Evolutionary conservation across 2,113 vertebrate genomes (phyloP).

Genomic region (Microcebus murinus): DNA sequence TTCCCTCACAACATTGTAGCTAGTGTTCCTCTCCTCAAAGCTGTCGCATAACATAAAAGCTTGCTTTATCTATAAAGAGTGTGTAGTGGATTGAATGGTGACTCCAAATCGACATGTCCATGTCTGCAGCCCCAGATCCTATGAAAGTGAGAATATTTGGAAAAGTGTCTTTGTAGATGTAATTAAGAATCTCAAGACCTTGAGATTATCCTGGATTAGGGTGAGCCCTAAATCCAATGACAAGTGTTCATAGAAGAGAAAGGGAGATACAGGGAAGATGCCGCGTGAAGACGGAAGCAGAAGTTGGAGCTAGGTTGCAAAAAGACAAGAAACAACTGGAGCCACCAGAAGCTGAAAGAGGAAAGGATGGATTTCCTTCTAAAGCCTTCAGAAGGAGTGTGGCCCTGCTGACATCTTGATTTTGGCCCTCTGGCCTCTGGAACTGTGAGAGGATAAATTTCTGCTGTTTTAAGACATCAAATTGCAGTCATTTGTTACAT

Average conservation of each 20-base stretch:
- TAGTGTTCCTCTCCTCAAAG: background rate
- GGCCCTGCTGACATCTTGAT: background rate
- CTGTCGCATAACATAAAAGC: background rate
- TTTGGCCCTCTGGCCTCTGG: background rate
- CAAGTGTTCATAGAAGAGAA: background rate
- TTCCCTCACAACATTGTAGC: background rate
- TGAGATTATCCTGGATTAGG: background rate
- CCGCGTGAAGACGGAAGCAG: background rate
- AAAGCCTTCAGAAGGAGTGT: background rate
- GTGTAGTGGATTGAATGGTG: background rate
- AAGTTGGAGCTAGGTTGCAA: background rate
- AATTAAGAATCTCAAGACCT: background rate
- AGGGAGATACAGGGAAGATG: background rate
- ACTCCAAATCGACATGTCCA: background rate
- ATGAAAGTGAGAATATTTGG: background rate
- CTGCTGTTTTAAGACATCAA: background rate
- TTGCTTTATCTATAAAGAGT: background rate
- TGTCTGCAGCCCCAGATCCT: background rate
- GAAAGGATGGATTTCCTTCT: background rate
- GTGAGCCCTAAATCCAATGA: background rate
- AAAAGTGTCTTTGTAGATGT: background rate
- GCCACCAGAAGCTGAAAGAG: background rate
- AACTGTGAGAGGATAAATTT: background rate
- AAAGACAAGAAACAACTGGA: background rate
- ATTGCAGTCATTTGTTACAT: background rate